These are phyloP conservation scores for Notarius quadriscutis DNA, from an alignment of 2,113 vertebrate species.

Conservation along the genomic window DNA sequence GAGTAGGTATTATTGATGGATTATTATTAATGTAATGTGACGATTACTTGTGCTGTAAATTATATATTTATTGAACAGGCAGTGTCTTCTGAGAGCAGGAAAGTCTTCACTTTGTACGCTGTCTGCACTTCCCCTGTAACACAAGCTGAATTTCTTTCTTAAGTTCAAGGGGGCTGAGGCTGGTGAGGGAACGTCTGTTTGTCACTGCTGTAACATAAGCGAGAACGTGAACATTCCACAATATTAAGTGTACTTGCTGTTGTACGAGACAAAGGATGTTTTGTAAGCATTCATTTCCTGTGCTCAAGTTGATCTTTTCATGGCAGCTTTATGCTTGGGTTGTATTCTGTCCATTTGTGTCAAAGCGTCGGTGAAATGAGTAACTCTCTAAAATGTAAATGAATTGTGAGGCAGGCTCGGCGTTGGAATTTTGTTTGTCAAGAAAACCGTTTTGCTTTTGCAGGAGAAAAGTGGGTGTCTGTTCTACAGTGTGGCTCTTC, in stretches of 20 bases:
- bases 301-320: neutral
- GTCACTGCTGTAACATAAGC: neutral
- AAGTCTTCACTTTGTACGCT: neutral
- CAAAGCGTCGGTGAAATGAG: neutral
- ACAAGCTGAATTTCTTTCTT: no score
- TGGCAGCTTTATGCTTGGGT: neutral
- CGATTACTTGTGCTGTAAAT: neutral
- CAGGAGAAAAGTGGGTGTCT: neutral
- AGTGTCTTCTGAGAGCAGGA: neutral
- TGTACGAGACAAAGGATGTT: neutral
- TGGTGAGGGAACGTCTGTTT: neutral
- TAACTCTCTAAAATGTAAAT: neutral
- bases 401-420: neutral
- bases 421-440: neutral
- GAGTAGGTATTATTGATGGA: neutral
- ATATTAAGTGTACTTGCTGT: neutral
- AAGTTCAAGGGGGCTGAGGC: neutral
- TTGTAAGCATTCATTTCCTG: neutral
- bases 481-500: neutral
- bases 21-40: neutral
- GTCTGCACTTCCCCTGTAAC: neutral
- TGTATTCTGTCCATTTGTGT: neutral
- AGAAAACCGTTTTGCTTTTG: neutral
- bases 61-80: no score
- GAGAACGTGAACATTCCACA: neutral